A percentile compares a stretch with the other conserved stretches of the same genome.
Conservation (phyloP, 1,140 invertebrate species). For the Bradysia coprophila region DNA sequence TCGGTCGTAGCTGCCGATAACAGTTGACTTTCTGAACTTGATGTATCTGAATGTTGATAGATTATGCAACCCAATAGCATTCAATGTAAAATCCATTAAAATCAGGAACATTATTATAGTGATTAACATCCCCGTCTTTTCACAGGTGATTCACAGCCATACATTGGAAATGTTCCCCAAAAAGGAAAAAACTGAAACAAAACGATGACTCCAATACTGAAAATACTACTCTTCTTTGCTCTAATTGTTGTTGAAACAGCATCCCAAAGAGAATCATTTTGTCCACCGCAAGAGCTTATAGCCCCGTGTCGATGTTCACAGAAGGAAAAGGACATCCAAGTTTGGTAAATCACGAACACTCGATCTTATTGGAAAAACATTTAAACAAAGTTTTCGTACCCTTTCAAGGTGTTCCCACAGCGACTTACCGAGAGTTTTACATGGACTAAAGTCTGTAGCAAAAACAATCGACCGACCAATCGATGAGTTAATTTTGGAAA, state of each 20-base stretch:
- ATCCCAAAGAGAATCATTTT: constrained; percentile 7
- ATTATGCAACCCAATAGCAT: too few relatives aligned
- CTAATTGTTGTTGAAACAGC: not conserved
- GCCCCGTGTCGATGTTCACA: constrained; percentile 28
- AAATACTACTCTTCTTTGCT: not conserved
- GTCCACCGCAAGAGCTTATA: constrained; percentile 27
- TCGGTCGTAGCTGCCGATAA: too few relatives aligned
- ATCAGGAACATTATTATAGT: too few relatives aligned
- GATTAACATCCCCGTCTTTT: too few relatives aligned
- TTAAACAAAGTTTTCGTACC: not conserved
- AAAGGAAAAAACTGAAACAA: not conserved
- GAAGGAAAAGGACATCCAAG: constrained; percentile 26
- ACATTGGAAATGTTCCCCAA: too few relatives aligned
- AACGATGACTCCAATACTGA: not conserved
- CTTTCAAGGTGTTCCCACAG: constrained; percentile 63
- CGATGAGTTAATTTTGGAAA: constrained; percentile 71
- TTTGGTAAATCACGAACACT: constrained; percentile 21
- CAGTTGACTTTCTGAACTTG: too few relatives aligned
- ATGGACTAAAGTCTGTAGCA: constrained; percentile 49
- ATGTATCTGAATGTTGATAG: too few relatives aligned
- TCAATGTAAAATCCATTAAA: too few relatives aligned
- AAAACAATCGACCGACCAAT: constrained; percentile 46
- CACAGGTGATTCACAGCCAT: too few relatives aligned
- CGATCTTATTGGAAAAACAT: not conserved
- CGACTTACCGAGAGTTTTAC: constrained; percentile 52